Conservation (phyloP, 2,113 vertebrate species). For the Verasper variegatus region DNA sequence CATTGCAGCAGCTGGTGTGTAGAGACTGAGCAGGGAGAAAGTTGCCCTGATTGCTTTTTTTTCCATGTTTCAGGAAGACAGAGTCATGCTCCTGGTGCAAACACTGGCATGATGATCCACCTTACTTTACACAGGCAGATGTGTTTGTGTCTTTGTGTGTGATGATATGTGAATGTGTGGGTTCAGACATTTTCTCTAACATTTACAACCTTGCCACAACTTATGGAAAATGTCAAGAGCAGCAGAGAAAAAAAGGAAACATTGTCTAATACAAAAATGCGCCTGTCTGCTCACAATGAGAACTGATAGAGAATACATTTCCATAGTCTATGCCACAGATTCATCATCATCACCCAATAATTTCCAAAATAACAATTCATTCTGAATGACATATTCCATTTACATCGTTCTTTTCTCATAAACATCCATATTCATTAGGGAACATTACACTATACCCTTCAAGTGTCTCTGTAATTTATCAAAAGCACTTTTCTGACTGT, state of each 20-base stretch:
- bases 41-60: constrained; percentile 1
- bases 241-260: not conserved
- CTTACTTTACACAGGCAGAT: not conserved
- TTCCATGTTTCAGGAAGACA: not conserved
- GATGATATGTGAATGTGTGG: not conserved
- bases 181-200: not conserved
- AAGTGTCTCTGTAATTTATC: constrained; percentile 27
- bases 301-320: constrained; percentile 19
- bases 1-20: not conserved
- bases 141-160: not conserved
- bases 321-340: constrained; percentile 29
- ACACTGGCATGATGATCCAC: not conserved
- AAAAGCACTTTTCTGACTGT: constrained; percentile 19
- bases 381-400: constrained; percentile 37
- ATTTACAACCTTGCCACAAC: not conserved
- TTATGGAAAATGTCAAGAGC: not conserved
- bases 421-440: constrained; percentile 47
- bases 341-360: constrained; percentile 45
- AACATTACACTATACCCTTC: constrained; percentile 34
- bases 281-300: constrained; percentile 9
- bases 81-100: not conserved
- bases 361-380: constrained; percentile 30
- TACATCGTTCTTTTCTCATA: constrained; percentile 26
- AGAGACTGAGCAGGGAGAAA: constrained; percentile 6
- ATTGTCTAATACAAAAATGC: not conserved